Evolutionary conservation across 2,797 vertebrate genomes (phyloP).

Genomic region (Gymnothorax reevesii): DNA sequence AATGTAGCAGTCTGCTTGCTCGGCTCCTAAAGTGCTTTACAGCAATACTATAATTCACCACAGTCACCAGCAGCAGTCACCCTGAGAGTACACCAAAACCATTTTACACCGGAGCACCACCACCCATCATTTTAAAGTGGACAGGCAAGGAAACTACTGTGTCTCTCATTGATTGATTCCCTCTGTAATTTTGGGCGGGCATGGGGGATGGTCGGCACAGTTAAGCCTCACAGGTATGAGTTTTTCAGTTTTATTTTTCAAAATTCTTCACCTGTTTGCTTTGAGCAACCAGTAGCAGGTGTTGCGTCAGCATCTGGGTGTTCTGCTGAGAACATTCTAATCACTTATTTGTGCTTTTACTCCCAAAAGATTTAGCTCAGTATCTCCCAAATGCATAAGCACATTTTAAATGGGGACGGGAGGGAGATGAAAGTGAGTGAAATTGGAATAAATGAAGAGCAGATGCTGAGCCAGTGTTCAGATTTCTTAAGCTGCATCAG

Average conservation of each 20-base stretch:
- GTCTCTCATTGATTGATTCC: background rate
- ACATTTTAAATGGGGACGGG: background rate
- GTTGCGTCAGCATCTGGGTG: too few species aligned
- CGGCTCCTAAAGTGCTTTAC: background rate
- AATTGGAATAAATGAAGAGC: background rate
- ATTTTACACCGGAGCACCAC: background rate
- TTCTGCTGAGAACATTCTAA: too few species aligned
- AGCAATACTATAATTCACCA: background rate
- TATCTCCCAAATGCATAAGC: background rate
- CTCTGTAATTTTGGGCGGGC: background rate
- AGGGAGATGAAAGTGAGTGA: background rate
- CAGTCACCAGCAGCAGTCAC: background rate
- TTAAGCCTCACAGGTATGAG: background rate
- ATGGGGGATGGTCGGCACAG: background rate
- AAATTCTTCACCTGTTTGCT: too few species aligned
- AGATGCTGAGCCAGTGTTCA: background rate
- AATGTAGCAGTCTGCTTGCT: background rate
- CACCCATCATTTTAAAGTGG: constrained; percentile 1
- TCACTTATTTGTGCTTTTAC: too few species aligned
- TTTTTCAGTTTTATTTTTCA: too few species aligned
- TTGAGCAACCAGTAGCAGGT: too few species aligned
- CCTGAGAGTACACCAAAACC: background rate
- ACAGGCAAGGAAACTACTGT: background rate
- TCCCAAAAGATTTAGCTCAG: too few species aligned
- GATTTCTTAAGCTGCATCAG: background rate